Conservation (phyloP, 2,888 invertebrate genomes). For the Tetragonula carbonaria region DNA sequence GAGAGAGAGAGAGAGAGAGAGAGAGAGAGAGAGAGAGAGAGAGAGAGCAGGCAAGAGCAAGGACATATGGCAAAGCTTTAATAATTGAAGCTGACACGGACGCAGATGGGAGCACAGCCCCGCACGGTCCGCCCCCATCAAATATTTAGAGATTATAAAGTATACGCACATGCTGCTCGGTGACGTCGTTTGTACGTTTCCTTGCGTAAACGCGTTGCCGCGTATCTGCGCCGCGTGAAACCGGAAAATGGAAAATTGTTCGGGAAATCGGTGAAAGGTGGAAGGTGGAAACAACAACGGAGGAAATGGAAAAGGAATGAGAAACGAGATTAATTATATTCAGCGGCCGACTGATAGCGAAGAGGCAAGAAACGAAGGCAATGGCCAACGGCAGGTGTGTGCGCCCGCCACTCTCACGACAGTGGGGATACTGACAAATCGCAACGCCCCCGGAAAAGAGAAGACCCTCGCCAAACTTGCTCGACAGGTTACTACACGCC, state of each 20-base stretch:
- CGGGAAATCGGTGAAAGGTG: no score
- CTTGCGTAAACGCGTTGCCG: conserved; percentile 8
- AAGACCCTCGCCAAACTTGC: conserved; percentile 50
- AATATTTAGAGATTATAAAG: conserved; percentile 80
- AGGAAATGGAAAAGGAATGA: conserved; percentile 23
- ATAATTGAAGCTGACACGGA: conserved; percentile 78
- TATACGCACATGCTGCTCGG: conserved; percentile 39
- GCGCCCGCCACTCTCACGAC: conserved; percentile 27
- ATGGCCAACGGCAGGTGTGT: conserved; percentile 51
- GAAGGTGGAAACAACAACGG: no score
- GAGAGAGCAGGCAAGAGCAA: conserved; percentile 55
- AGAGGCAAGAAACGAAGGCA: conserved; percentile 9
- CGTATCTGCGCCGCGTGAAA: background rate
- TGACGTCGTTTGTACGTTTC: conserved; percentile 30
- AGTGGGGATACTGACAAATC: conserved; percentile 72
- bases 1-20: background rate
- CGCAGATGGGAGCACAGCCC: conserved; percentile 74
- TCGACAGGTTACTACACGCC: conserved; percentile 47
- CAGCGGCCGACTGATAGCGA: conserved; percentile 39
- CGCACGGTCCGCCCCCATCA: conserved; percentile 73
- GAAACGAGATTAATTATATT: conserved; percentile 70
- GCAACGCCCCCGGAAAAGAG: conserved; percentile 68
- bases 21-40: background rate
- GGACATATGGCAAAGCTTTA: conserved; percentile 78
- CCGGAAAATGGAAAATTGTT: background rate